Evolutionary conservation across 2,888 invertebrate genomes (phyloP).

Genomic region (Lycia hirtaria): DNA sequence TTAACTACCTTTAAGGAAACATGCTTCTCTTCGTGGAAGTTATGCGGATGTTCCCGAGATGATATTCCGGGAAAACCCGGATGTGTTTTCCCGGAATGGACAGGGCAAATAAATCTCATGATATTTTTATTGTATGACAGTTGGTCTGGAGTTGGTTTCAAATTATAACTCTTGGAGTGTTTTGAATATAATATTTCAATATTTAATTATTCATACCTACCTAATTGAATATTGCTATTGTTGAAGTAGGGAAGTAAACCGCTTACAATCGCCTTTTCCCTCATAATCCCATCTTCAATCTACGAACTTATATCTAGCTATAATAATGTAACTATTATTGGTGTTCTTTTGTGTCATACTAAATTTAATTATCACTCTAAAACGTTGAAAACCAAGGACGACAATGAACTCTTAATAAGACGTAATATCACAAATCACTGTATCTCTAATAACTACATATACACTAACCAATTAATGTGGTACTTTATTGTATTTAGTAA

Average conservation of each 20-base stretch:
- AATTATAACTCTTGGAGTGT: too few relatives aligned
- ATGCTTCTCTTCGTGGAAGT: too few relatives aligned
- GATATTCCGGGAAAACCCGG: too few relatives aligned
- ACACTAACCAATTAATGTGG: slow-evolving; percentile 53
- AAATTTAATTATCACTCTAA: slow-evolving; percentile 71
- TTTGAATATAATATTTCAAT: neutral
- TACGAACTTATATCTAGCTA: slow-evolving; percentile 49
- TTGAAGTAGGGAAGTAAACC: slow-evolving; percentile 3
- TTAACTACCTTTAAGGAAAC: too few relatives aligned
- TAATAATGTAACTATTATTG: slow-evolving; percentile 71
- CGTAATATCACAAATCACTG: slow-evolving; percentile 84
- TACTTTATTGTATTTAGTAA: slow-evolving; percentile 47
- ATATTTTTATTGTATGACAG: too few relatives aligned
- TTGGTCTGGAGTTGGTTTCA: too few relatives aligned
- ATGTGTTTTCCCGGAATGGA: too few relatives aligned
- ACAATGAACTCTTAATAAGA: slow-evolving; percentile 76
- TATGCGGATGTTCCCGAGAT: too few relatives aligned
- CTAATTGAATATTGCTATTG: neutral
- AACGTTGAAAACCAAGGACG: slow-evolving; percentile 77
- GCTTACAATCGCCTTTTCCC: slow-evolving; percentile 4
- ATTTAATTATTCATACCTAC: neutral
- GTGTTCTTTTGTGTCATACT: slow-evolving; percentile 80
- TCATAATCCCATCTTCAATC: slow-evolving; percentile 24
- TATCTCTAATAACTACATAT: slow-evolving; percentile 72
- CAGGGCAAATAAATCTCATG: too few relatives aligned